phyloP scores from a whole-genome alignment of 2,797 vertebrate genomes.

The Ataeniobius toweri region DNA sequence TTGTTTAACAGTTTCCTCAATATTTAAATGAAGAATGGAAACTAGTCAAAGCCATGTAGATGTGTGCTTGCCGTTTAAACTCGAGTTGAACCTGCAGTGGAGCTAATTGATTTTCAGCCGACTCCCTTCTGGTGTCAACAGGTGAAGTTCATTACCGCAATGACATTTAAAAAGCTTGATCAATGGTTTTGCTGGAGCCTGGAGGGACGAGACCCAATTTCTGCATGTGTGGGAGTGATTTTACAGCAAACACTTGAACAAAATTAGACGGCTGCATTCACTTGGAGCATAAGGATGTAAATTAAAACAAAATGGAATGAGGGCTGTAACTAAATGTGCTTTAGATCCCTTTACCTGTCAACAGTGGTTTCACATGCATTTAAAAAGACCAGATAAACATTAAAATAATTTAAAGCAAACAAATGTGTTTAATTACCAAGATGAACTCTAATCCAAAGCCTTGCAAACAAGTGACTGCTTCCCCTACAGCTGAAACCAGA shows the following conservation, averaged over 20 bases:
- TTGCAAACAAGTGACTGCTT: neutral
- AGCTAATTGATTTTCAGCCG: constrained; percentile 20
- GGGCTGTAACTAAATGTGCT: neutral
- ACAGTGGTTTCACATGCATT: neutral
- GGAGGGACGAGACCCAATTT: constrained; percentile 10
- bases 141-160: constrained; percentile 36
- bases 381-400: neutral
- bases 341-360: neutral
- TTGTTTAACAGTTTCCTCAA: neutral
- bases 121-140: constrained; percentile 21
- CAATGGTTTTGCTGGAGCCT: constrained; percentile 19
- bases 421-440: neutral
- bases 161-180: constrained; percentile 54
- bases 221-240: constrained; percentile 32
- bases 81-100: neutral
- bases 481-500: neutral
- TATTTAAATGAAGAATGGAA: neutral
- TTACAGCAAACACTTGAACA: constrained; percentile 35
- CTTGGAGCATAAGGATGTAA: neutral
- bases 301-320: constrained; percentile 16
- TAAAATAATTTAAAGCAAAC: neutral
- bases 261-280: constrained; percentile 23
- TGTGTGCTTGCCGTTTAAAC: neutral
- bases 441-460: no score
- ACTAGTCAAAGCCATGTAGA: neutral